Percentiles rank a stretch among this genome's conserved stretches.
phyloP scores from a whole-genome alignment of 2,888 invertebrate genomes.

The Onchidella celtica region DNA sequence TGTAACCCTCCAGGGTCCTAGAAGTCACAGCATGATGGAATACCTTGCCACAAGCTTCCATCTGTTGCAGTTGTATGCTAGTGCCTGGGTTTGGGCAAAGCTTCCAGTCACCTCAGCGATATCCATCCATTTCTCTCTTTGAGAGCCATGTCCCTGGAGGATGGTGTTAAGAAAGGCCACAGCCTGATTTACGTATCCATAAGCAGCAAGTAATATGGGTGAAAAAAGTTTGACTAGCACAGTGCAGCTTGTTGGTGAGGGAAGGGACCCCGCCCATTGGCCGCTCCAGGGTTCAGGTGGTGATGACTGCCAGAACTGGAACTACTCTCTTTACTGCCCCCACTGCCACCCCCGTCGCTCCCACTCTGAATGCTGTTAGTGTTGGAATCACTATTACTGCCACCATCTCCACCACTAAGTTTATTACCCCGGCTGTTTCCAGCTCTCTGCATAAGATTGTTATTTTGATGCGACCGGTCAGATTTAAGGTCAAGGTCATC shows the following conservation, averaged over 20 bases:
- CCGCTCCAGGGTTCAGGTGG: slow-evolving; percentile 6
- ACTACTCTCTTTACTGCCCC: slow-evolving; percentile 48
- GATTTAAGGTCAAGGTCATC: neutral
- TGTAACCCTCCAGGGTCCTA: too few species aligned
- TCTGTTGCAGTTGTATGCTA: too few species aligned
- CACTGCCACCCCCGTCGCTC: slow-evolving; percentile 52
- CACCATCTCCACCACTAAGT: slow-evolving; percentile 53
- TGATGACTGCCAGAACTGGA: slow-evolving; percentile 33
- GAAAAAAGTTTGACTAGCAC: slow-evolving; percentile 21
- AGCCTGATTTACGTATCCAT: too few species aligned
- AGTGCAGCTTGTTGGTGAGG: slow-evolving; percentile 40
- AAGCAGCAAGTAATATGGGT: too few species aligned
- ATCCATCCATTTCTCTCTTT: too few species aligned
- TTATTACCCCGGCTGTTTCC: neutral
- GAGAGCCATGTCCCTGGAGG: too few species aligned
- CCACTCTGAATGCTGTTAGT: slow-evolving; percentile 74
- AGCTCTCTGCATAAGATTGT: neutral
- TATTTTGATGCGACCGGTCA: slow-evolving; percentile 3
- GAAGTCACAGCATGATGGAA: too few species aligned
- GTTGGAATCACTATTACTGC: slow-evolving; percentile 64
- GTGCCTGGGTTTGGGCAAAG: too few species aligned
- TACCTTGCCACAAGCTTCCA: too few species aligned
- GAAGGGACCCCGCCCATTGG: slow-evolving; percentile 47
- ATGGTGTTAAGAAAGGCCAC: too few species aligned
- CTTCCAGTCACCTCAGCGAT: too few species aligned